phyloP scores from a whole-genome alignment of 2,888 invertebrate genomes.

The Celastrina argiolus region DNA sequence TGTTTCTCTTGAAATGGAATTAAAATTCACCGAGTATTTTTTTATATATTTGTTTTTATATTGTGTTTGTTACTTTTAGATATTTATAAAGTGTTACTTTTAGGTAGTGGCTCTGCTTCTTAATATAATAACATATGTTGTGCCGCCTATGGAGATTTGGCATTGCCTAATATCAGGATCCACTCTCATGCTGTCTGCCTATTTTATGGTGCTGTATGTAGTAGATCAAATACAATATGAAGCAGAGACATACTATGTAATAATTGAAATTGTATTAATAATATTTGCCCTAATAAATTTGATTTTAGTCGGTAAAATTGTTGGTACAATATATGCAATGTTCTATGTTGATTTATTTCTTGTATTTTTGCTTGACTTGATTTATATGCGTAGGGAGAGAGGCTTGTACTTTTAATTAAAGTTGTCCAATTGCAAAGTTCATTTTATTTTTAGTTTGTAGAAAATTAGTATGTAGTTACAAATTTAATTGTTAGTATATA shows the following conservation, averaged over 20 bases:
- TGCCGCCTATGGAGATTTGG: constrained; percentile 54
- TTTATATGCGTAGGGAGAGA: constrained; percentile 56
- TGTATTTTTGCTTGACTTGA: constrained; percentile 56
- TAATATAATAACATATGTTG: constrained; percentile 63
- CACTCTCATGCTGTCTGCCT: constrained; percentile 61
- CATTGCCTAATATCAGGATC: constrained; percentile 62
- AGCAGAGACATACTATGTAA: constrained; percentile 58
- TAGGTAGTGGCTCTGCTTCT: constrained; percentile 71
- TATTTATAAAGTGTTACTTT: constrained; percentile 53
- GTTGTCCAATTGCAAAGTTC: constrained; percentile 19
- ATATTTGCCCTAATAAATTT: constrained; percentile 45
- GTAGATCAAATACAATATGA: constrained; percentile 66
- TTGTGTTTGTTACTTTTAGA: neutral
- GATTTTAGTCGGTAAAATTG: constrained; percentile 44
- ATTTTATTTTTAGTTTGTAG: constrained; percentile 22
- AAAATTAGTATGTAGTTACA: neutral
- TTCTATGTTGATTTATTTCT: constrained; percentile 64
- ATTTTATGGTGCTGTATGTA: constrained; percentile 61
- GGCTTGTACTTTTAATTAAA: constrained; percentile 48
- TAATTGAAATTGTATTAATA: constrained; percentile 48
- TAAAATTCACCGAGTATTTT: too few relatives aligned
- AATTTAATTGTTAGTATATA: too few relatives aligned
- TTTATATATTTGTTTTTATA: too few relatives aligned
- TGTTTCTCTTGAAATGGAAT: neutral
- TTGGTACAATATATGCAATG: constrained; percentile 59